A percentile compares a stretch with the other conserved stretches of the same genome.
Evolutionary conservation across 2,113 vertebrate genomes (phyloP).

Genomic region (Dicaeum eximium): DNA sequence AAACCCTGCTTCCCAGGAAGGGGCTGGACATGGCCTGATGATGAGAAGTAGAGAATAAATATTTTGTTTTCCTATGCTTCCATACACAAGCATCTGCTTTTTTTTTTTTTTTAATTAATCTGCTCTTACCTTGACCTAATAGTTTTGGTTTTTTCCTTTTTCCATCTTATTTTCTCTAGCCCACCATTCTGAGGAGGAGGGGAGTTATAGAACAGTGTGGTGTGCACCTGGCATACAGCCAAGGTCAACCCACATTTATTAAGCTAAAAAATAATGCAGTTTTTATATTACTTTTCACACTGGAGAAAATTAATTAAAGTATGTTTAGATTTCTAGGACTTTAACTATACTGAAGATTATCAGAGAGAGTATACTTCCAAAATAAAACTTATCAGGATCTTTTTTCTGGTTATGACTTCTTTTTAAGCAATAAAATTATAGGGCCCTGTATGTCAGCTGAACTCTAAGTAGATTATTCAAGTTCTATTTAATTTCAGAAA

Average conservation of each 20-base stretch:
- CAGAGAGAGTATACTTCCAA: neutral
- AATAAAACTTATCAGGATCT: neutral
- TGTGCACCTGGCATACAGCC: neutral
- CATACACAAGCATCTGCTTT: fast-evolving
- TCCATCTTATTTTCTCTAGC: neutral
- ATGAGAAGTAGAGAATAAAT: neutral
- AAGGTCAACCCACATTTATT: neutral
- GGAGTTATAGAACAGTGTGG: fast-evolving
- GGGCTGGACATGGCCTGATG: neutral
- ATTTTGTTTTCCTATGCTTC: neutral
- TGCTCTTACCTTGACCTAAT: neutral
- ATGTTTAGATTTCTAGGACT: neutral
- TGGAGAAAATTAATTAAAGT: neutral
- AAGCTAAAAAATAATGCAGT: neutral
- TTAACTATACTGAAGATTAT: neutral
- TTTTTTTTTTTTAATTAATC: neutral
- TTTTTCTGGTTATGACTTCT: neutral
- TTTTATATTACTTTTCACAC: neutral
- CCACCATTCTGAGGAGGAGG: fast-evolving
- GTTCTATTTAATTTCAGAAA: neutral
- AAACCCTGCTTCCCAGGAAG: neutral
- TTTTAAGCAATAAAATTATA: neutral
- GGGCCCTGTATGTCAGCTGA: neutral
- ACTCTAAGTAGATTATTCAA: neutral
- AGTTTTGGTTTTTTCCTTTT: neutral